Conservation (phyloP, 2,113 vertebrate species). For the Cervus canadensis region DNA sequence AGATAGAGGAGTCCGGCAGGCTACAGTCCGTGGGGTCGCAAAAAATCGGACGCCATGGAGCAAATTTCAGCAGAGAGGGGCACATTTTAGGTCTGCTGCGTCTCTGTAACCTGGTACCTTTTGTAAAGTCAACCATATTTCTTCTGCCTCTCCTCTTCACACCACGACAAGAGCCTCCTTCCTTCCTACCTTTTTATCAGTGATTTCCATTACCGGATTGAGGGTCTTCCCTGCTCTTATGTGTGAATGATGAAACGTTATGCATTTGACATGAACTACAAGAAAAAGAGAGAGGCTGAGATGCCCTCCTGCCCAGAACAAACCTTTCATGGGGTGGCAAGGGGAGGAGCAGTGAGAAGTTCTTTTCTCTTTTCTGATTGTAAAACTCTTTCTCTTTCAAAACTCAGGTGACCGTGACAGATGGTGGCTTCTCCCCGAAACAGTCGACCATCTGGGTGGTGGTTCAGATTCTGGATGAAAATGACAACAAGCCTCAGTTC, state of each 20-base stretch:
- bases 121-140: not conserved
- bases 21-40: not conserved
- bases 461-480: slow-evolving; percentile 94
- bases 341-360: not conserved
- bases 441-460: slow-evolving; percentile 94
- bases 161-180: not conserved
- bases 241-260: not conserved
- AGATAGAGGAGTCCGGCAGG: fast-evolving
- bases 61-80: not conserved
- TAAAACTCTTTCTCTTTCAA: slow-evolving; percentile 18
- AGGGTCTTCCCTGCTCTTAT: not conserved
- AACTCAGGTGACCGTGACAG: slow-evolving; percentile 90
- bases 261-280: not conserved
- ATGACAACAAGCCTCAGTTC: slow-evolving; percentile 96
- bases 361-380: not conserved
- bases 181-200: not conserved
- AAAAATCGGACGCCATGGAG: fast-evolving
- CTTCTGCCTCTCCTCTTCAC: not conserved
- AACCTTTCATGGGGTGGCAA: not conserved
- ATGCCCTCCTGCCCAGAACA: not conserved
- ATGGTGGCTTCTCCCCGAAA: slow-evolving; percentile 87
- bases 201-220: not conserved
- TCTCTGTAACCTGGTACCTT: not conserved
- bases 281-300: not conserved
- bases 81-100: not conserved